phyloP scores from a whole-genome alignment of 2,113 vertebrate genomes.

The Tenrec ecaudatus region DNA sequence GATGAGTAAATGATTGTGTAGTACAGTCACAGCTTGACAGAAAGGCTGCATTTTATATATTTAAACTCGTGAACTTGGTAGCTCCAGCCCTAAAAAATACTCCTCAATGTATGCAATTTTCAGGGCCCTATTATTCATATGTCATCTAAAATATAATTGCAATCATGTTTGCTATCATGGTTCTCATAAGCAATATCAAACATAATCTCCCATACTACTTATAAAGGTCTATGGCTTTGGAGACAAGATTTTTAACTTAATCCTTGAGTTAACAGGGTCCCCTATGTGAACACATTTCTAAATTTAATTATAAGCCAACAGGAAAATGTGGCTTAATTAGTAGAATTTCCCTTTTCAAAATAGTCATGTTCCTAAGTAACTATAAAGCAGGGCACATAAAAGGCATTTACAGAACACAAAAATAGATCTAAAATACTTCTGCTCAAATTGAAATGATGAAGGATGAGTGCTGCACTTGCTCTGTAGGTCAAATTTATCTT shows the following conservation, averaged over 20 bases:
- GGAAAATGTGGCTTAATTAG: slow-evolving; percentile 58
- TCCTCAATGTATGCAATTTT: slow-evolving; percentile 8
- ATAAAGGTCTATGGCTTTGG: not conserved
- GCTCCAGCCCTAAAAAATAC: not conserved
- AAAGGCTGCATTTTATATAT: not conserved
- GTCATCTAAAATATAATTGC: slow-evolving; percentile 17
- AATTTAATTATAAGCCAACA: slow-evolving; percentile 59
- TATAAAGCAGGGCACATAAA: slow-evolving; percentile 31
- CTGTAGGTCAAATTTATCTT: not conserved
- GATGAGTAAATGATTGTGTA: not conserved
- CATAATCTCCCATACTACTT: not conserved
- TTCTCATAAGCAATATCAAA: not conserved
- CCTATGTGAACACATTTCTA: slow-evolving; percentile 30
- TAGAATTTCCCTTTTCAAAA: slow-evolving; percentile 65
- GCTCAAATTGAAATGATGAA: not conserved
- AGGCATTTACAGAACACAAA: slow-evolving; percentile 45
- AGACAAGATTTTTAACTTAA: slow-evolving; percentile 31
- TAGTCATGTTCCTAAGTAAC: slow-evolving; percentile 63
- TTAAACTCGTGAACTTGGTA: slow-evolving; percentile 36
- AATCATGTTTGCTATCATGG: slow-evolving; percentile 11
- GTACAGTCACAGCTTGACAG: not conserved
- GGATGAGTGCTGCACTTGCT: not conserved
- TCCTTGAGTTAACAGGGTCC: not conserved
- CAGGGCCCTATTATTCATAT: not conserved
- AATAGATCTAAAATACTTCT: slow-evolving; percentile 54